A percentile compares a stretch with the other conserved stretches of the same genome.
These are phyloP conservation scores for Thalassarche chlororhynchos DNA, from an alignment of 2,113 vertebrate species.

Conservation along the genomic window DNA sequence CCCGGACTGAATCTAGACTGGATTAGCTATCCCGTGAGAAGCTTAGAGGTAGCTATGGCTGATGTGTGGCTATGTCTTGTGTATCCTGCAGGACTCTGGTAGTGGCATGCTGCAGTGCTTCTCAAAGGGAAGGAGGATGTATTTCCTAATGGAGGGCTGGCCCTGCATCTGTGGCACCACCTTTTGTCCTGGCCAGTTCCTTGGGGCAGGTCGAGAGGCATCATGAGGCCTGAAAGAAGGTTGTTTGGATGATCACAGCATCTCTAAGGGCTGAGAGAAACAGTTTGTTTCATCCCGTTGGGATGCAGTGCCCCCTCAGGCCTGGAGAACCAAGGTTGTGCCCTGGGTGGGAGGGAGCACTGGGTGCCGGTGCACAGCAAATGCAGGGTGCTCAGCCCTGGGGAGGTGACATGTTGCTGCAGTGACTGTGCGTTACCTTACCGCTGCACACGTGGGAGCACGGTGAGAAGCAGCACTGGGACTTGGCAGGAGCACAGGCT, in stretches of 20 bases:
- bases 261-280: not conserved
- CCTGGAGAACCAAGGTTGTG: not conserved
- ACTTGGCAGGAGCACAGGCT: not conserved
- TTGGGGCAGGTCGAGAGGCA: not conserved
- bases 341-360: not conserved
- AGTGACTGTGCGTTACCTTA: fast-evolving
- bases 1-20: not conserved
- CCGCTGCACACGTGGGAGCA: fast-evolving
- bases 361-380: not conserved
- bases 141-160: not conserved
- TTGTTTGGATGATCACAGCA: not conserved
- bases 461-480: fast-evolving
- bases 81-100: not conserved
- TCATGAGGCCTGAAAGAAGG: not conserved
- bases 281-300: not conserved
- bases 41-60: not conserved
- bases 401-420: not conserved
- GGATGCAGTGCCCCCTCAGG: not conserved
- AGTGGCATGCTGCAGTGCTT: not conserved
- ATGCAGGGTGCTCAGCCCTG: not conserved
- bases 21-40: not conserved
- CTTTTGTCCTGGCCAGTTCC: not conserved
- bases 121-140: not conserved
- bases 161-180: not conserved
- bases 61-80: not conserved